Evolutionary conservation across 2,113 vertebrate genomes (phyloP), one percentile per base, ranked within the genome.

Genomic region (Chaetura pelagica): DNA sequence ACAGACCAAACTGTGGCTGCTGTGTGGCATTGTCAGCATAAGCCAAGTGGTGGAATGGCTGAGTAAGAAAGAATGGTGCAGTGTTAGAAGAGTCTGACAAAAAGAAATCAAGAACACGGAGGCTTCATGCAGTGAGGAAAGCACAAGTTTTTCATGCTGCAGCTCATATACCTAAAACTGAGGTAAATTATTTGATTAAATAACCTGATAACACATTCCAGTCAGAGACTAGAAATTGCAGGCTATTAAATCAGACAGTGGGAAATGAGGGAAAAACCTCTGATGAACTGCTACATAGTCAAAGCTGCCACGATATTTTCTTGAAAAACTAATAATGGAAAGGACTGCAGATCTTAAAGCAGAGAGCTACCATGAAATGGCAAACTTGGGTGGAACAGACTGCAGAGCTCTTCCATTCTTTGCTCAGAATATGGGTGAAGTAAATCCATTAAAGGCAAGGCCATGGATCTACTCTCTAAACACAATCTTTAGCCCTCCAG

Each of bases 211-310:
- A 78, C 57, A 40, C 30, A 32, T 42, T 71, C 52, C 72, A 83
- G 42, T 69, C 71, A 69, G 76, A 92, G 30, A 84, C 0, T 14
- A 62, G 35, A 90, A 93, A 96, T 77, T 73, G 78, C 49, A 61
- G 24, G 48, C 32, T 63, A 83, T 72, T 94, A 80, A 77, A 84
- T 84, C 42, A 83, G 77, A 46, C 29, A 73, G 54, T 46, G 76
- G 86, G 71, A 92, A 96, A 94, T 19, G 38, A 92, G 30, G 40
- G 15, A 83, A 74, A 82, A 85, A 59, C 44, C 51, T 52, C 58
- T 61, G 46, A 83, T 30, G 74, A 90, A 58, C 62, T 86, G 44
- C 63, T 86, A 76, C 49, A 77, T 13, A 57, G 72, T 80, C 44
- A 48, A 42, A 42, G 40, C 10, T 42, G 40, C 40, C 11, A 12